phyloP scores from a whole-genome alignment of 2,113 vertebrate species.

The Varanus komodoensis region DNA sequence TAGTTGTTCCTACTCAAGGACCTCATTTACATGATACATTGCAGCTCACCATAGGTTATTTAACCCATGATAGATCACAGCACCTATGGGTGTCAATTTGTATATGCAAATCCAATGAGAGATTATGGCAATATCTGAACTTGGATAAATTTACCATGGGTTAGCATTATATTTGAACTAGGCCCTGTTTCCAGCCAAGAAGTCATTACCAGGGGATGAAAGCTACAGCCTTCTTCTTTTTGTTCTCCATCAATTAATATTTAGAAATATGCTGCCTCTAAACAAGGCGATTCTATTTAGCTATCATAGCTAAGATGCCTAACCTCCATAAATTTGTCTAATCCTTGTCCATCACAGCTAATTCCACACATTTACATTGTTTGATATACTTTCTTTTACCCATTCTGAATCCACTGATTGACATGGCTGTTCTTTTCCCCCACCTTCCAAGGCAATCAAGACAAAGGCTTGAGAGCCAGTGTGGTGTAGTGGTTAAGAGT shows the following conservation, averaged over 20 bases:
- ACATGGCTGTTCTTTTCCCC: too few relatives aligned
- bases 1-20: not conserved
- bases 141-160: too few relatives aligned
- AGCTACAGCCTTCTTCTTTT: not conserved
- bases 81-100: too few relatives aligned
- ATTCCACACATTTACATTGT: not conserved
- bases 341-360: not conserved
- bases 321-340: not conserved
- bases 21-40: too few relatives aligned
- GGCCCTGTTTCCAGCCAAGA: not conserved
- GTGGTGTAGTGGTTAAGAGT: too few relatives aligned
- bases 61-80: too few relatives aligned
- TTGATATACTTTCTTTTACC: not conserved
- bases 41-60: too few relatives aligned
- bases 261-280: not conserved
- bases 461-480: too few relatives aligned
- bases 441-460: too few relatives aligned
- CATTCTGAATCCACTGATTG: not conserved
- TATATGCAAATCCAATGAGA: too few relatives aligned
- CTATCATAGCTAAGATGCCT: not conserved
- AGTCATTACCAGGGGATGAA: not conserved
- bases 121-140: too few relatives aligned
- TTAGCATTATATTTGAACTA: too few relatives aligned
- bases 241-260: not conserved
- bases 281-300: not conserved